phyloP scores from a whole-genome alignment of 2,888 invertebrate species.

The Thysanoteuthis rhombus region DNA sequence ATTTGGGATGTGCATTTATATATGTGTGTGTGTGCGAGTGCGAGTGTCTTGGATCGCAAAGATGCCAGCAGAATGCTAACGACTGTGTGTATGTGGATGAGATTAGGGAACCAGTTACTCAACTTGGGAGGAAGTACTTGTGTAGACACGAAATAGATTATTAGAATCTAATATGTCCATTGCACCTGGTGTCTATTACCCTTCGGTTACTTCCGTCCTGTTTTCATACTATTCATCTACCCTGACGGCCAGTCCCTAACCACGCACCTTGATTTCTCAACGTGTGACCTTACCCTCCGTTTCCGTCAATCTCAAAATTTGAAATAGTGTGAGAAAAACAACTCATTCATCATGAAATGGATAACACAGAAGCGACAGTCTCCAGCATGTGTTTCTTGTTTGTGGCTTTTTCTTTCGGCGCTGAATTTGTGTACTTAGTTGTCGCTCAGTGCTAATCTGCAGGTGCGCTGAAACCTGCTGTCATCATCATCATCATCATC shows the following conservation, averaged over 20 bases:
- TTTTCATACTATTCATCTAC: background rate
- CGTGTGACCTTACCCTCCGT: background rate
- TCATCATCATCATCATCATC: background rate
- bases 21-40: too few relatives aligned
- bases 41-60: too few relatives aligned
- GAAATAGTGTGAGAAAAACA: background rate
- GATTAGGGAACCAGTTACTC: too few relatives aligned
- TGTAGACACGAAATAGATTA: too few relatives aligned
- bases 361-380: background rate
- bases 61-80: too few relatives aligned
- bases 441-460: background rate
- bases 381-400: background rate
- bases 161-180: background rate
- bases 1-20: too few relatives aligned
- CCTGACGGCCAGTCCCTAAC: background rate
- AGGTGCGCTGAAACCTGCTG: background rate
- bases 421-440: background rate
- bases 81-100: too few relatives aligned
- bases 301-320: background rate
- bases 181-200: background rate
- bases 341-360: background rate
- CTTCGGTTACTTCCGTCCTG: background rate
- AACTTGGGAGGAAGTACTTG: too few relatives aligned
- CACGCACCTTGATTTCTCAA: conserved; percentile 12
- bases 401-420: background rate